Percentiles rank a stretch among this genome's conserved stretches.
phyloP scores from a whole-genome alignment of 2,888 invertebrate species.

The Drosophila villosipedis region DNA sequence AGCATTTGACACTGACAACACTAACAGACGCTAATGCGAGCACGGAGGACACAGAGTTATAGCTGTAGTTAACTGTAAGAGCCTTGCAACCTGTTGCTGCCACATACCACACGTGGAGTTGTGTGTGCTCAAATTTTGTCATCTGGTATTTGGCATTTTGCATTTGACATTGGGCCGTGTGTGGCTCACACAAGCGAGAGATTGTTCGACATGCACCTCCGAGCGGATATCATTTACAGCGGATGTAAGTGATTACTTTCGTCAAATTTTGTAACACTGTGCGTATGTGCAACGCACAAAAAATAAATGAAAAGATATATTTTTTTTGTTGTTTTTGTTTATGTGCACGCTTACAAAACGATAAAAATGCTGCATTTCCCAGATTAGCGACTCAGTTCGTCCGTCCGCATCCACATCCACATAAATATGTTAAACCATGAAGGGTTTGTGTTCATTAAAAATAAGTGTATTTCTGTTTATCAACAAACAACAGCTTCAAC shows the following conservation, averaged over 20 bases:
- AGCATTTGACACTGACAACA: background rate
- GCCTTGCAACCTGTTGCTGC: slow-evolving; percentile 32
- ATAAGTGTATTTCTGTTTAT: slow-evolving; percentile 29
- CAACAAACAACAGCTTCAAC: slow-evolving; percentile 12
- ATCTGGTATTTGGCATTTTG: slow-evolving; percentile 3
- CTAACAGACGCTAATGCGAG: slow-evolving; percentile 1
- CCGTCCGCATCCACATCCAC: slow-evolving; percentile 25
- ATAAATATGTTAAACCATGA: slow-evolving; percentile 1
- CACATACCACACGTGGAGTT: background rate
- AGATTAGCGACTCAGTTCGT: slow-evolving; percentile 37
- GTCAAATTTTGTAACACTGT: slow-evolving; percentile 33
- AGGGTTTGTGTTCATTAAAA: slow-evolving; percentile 23
- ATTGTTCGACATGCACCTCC: background rate
- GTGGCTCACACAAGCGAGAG: slow-evolving; percentile 4
- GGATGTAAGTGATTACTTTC: slow-evolving; percentile 36
- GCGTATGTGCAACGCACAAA: slow-evolving; percentile 44
- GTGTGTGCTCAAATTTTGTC: background rate
- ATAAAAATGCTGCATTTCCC: slow-evolving; percentile 20
- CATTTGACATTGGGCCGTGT: slow-evolving; percentile 9
- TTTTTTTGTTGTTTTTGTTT: slow-evolving; percentile 44
- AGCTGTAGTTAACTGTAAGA: background rate
- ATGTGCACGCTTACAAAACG: slow-evolving; percentile 29
- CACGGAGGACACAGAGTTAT: slow-evolving; percentile 10
- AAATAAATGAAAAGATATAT: background rate
- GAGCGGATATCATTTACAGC: slow-evolving; percentile 20